These are phyloP conservation scores for Lamellibrachia columna DNA, from an alignment of 2,888 invertebrate species.

Conservation along the genomic window DNA sequence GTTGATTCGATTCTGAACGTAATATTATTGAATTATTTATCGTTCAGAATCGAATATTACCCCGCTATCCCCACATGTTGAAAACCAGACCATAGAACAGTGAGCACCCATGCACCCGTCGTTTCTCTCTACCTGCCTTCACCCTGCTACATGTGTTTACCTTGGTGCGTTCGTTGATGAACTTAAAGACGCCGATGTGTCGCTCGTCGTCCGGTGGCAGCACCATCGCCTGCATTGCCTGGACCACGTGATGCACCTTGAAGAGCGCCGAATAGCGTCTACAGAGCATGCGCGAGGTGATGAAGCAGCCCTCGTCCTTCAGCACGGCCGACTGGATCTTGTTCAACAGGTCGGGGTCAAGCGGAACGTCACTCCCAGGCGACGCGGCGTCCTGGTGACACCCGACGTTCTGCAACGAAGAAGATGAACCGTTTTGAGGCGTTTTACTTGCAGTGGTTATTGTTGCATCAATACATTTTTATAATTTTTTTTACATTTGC, in stretches of 20 bases:
- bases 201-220: constrained; percentile 22
- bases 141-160: background rate
- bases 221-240: constrained; percentile 31
- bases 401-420: background rate
- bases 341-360: background rate
- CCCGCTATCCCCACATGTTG: too few species aligned
- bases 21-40: too few species aligned
- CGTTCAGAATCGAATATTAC: too few species aligned
- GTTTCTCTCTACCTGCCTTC: background rate
- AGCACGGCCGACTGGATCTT: constrained; percentile 17
- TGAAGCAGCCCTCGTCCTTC: constrained; percentile 26
- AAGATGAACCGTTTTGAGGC: background rate
- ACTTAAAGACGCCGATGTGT: constrained; percentile 30
- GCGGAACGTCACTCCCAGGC: background rate
- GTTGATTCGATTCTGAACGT: too few species aligned
- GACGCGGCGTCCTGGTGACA: background rate
- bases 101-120: too few species aligned
- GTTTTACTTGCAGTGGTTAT: background rate
- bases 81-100: too few species aligned
- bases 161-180: constrained; percentile 24
- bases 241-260: constrained; percentile 27
- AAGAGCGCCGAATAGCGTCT: constrained; percentile 26
- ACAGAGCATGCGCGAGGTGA: constrained; percentile 28
- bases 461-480: background rate
- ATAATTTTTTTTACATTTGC: background rate